Conservation (phyloP, 2,888 invertebrate species). For the Andrena bucephala region DNA sequence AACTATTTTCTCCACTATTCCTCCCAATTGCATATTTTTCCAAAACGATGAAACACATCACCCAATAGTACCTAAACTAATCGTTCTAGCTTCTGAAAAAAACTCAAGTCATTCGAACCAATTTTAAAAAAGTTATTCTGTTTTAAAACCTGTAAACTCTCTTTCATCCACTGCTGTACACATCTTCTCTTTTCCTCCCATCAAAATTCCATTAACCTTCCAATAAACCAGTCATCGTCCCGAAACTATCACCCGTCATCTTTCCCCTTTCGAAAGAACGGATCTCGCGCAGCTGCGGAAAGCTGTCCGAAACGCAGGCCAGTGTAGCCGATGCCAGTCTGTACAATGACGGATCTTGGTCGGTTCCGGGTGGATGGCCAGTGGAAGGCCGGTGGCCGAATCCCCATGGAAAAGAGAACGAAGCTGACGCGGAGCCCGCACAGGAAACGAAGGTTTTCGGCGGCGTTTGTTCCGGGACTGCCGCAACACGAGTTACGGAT, state of each 20-base stretch:
- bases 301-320: not conserved
- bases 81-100: too few relatives aligned
- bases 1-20: too few relatives aligned
- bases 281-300: conserved; percentile 3
- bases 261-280: not conserved
- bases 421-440: conserved; percentile 16
- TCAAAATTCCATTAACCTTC: too few relatives aligned
- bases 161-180: not conserved
- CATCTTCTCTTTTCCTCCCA: not conserved
- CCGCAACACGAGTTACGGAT: conserved; percentile 80
- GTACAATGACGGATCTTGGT: conserved; percentile 51
- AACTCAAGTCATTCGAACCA: too few relatives aligned
- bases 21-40: too few relatives aligned
- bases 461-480: conserved; percentile 76
- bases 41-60: too few relatives aligned
- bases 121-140: too few relatives aligned
- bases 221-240: too few relatives aligned
- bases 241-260: not conserved
- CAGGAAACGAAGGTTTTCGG: conserved; percentile 71
- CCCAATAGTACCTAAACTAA: too few relatives aligned
- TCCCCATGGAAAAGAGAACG: conserved; percentile 31
- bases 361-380: conserved; percentile 20
- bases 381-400: not conserved
- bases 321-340: conserved; percentile 24
- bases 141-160: too few relatives aligned